A percentile compares a stretch with the other conserved stretches of the same genome.
Conservation (phyloP, 2,888 invertebrate species). For the Blastobasis lacticolella region DNA sequence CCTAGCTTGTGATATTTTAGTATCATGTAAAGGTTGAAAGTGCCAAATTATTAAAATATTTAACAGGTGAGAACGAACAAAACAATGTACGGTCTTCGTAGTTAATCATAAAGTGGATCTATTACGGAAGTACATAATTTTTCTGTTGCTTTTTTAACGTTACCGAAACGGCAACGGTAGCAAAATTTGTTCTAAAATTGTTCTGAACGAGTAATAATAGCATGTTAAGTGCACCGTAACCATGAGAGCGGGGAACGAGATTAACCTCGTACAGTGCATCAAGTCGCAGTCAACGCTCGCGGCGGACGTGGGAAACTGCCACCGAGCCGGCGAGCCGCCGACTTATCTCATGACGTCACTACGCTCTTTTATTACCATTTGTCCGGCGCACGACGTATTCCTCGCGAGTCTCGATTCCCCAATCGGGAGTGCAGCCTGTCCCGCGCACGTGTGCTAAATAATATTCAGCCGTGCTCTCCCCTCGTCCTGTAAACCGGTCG, state of each 20-base stretch:
- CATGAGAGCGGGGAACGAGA: conserved; percentile 9
- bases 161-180: too few species aligned
- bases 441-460: conserved; percentile 52
- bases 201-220: too few species aligned
- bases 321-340: too few species aligned
- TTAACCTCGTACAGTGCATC: conserved; percentile 9
- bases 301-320: conserved; percentile 16
- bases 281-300: conserved; percentile 5
- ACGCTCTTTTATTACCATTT: not conserved
- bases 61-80: too few species aligned
- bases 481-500: conserved; percentile 58
- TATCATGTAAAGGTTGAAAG: too few species aligned
- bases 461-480: conserved; percentile 58
- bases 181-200: too few species aligned
- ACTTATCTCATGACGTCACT: conserved; percentile 1
- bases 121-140: too few species aligned
- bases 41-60: too few species aligned
- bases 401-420: not conserved
- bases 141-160: too few species aligned
- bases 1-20: too few species aligned
- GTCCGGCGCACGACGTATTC: not conserved
- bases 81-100: too few species aligned
- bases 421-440: conserved; percentile 9
- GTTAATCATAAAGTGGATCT: too few species aligned
- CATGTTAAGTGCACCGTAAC: not conserved